phyloP scores from a whole-genome alignment of 2,797 vertebrate species.

The Scarus forsteni region DNA sequence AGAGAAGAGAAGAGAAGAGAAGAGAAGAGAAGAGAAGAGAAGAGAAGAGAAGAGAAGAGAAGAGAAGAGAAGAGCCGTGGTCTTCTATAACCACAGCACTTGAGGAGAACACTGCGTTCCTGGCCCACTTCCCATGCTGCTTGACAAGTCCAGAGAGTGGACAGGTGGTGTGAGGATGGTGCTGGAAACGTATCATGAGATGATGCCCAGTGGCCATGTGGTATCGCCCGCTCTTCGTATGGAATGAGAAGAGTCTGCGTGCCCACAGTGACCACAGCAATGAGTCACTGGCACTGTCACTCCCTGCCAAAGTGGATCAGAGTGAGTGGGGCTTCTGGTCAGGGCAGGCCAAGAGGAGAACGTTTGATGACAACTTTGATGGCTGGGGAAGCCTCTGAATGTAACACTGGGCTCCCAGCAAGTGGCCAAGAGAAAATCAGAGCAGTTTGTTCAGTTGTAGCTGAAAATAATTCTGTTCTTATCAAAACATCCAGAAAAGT shows the following conservation, averaged over 20 bases:
- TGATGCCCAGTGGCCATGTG: conserved; percentile 80
- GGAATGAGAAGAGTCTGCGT: conserved; percentile 66
- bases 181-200: conserved; percentile 75
- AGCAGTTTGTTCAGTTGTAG: conserved; percentile 18
- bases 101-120: conserved; percentile 78
- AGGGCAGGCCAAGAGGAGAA: conserved; percentile 61
- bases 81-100: conserved; percentile 58
- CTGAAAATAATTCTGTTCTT: conserved; percentile 19
- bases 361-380: conserved; percentile 54
- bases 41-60: conserved; percentile 19
- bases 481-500: conserved; percentile 33
- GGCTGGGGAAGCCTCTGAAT: conserved; percentile 43
- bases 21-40: not conserved
- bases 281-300: conserved; percentile 75
- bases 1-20: not conserved
- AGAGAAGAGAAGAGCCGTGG: conserved; percentile 42
- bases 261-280: conserved; percentile 65
- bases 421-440: conserved; percentile 36
- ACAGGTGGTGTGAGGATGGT: conserved; percentile 83
- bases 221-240: conserved; percentile 74
- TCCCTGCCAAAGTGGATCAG: conserved; percentile 75
- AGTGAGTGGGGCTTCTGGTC: conserved; percentile 59
- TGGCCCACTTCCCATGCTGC: conserved; percentile 74
- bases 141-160: conserved; percentile 78
- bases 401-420: conserved; percentile 34